These are phyloP conservation scores for Sebastes taczanowskii DNA, from an alignment of 2,797 vertebrate genomes.

Conservation along the genomic window DNA sequence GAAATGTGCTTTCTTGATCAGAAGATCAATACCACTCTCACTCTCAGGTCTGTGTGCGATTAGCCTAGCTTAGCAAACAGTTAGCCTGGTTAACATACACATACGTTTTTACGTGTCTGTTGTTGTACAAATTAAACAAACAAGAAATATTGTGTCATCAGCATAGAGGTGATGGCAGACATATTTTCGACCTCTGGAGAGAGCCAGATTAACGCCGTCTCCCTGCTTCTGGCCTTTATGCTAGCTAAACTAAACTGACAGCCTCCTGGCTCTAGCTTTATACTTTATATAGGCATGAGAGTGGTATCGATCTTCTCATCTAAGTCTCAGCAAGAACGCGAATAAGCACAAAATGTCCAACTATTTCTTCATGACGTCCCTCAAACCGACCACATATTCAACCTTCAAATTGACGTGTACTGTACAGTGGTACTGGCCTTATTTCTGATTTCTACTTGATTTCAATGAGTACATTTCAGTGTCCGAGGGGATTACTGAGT, in stretches of 20 bases:
- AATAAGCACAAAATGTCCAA: constrained; percentile 16
- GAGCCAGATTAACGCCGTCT: background rate
- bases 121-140: background rate
- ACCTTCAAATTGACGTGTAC: constrained; percentile 42
- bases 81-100: background rate
- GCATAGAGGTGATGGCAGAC: background rate
- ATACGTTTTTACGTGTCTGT: background rate
- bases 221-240: background rate
- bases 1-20: constrained; percentile 3
- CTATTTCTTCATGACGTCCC: background rate
- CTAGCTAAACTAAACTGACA: constrained; percentile 1
- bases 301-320: background rate
- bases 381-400: constrained; percentile 26
- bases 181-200: background rate
- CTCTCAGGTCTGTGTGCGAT: background rate
- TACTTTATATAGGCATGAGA: background rate
- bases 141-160: background rate
- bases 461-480: constrained; percentile 51
- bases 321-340: background rate
- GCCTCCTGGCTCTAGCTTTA: background rate
- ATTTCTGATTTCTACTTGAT: constrained; percentile 67
- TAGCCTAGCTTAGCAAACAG: background rate
- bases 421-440: constrained; percentile 68
- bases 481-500: constrained; percentile 49
- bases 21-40: background rate